These are phyloP conservation scores for Nixonia krombeini DNA, from an alignment of 1,140 invertebrate genomes.

Conservation along the genomic window DNA sequence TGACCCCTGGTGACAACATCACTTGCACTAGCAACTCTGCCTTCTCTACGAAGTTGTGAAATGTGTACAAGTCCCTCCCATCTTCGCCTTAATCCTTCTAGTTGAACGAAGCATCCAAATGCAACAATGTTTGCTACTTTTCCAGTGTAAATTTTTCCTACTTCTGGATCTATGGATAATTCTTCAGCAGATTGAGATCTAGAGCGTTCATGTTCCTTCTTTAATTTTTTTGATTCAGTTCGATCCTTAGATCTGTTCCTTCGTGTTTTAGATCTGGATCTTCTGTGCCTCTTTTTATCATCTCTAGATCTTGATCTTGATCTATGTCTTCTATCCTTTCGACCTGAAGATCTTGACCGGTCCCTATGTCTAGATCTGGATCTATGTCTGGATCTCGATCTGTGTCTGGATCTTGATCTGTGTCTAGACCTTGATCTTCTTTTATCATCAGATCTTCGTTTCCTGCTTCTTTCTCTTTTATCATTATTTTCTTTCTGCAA, in stretches of 20 bases:
- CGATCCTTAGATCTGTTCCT: conserved; percentile 37
- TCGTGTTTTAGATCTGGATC: conserved; percentile 55
- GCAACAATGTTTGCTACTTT: conserved; percentile 96
- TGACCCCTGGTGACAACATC: conserved; percentile 94
- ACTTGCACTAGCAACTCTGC: conserved; percentile 92
- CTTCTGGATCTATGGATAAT: conserved; percentile 68
- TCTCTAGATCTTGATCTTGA: conserved; percentile 58
- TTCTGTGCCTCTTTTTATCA: conserved; percentile 55
- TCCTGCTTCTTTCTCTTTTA: conserved; percentile 54
- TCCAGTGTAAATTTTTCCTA: conserved; percentile 89
- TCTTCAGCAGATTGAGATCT: conserved; percentile 59
- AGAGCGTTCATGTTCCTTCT: conserved; percentile 39
- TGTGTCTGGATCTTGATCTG: conserved; percentile 52
- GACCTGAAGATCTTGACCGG: conserved; percentile 60
- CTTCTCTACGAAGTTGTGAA: conserved; percentile 93
- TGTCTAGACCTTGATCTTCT: conserved; percentile 59
- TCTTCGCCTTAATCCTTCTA: conserved; percentile 89
- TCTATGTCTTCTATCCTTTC: conserved; percentile 51
- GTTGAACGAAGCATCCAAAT: conserved; percentile 98
- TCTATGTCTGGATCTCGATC: conserved; percentile 56
- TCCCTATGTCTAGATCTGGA: conserved; percentile 57
- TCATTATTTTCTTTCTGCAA: conserved; percentile 30
- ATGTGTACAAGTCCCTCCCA: conserved; percentile 99
- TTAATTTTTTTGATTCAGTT: conserved; percentile 32
- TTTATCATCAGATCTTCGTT: conserved; percentile 62